Percentiles rank a stretch among this genome's conserved stretches.
phyloP scores from a whole-genome alignment of 2,888 invertebrate genomes.

The Habrosyne pyritoides region DNA sequence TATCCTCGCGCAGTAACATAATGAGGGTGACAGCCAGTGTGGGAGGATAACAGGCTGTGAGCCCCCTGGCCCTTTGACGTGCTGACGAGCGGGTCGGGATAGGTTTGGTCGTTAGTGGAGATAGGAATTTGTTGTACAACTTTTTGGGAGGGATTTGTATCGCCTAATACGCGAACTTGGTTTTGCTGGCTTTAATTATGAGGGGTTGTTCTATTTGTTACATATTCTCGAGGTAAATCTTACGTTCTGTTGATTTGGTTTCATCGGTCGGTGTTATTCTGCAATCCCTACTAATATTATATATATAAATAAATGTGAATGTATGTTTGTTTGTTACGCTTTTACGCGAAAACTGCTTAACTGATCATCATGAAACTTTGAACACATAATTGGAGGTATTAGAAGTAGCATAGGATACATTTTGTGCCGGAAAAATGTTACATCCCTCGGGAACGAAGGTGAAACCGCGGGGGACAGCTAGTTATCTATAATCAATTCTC shows the following conservation, averaged over 20 bases:
- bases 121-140: slow-evolving; percentile 8
- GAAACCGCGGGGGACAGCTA: too few species aligned
- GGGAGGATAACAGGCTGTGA: slow-evolving; percentile 45
- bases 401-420: too few species aligned
- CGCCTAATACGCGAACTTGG: background rate
- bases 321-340: too few species aligned
- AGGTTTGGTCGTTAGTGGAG: slow-evolving; percentile 38
- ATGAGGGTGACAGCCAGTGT: slow-evolving; percentile 49
- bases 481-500: too few species aligned
- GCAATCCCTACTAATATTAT: background rate
- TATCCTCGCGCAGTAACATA: slow-evolving; percentile 45
- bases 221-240: background rate
- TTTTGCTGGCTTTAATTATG: background rate
- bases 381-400: too few species aligned
- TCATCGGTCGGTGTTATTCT: background rate
- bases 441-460: too few species aligned
- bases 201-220: background rate
- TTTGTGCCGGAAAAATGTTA: too few species aligned
- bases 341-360: too few species aligned
- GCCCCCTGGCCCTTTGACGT: slow-evolving; percentile 47
- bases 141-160: slow-evolving; percentile 5
- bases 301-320: too few species aligned
- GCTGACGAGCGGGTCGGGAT: slow-evolving; percentile 26
- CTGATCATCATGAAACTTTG: too few species aligned
- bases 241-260: background rate